phyloP scores from a whole-genome alignment of 2,113 vertebrate genomes.

The Chaetorhynchus papuensis region DNA sequence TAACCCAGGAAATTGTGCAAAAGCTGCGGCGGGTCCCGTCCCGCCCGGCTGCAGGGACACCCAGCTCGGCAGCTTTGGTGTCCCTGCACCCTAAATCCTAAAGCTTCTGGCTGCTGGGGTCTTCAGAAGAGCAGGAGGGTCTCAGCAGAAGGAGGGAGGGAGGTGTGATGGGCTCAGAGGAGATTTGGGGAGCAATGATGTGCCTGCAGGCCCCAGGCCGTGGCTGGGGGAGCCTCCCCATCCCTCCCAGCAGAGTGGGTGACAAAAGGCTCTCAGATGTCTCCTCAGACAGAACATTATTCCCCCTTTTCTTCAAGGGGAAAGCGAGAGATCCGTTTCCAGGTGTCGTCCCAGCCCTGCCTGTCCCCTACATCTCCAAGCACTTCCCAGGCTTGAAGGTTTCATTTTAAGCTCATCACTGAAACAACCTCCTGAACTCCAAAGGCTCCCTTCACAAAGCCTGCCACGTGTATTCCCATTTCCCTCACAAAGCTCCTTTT shows the following conservation, averaged over 20 bases:
- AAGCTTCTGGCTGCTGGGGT: neutral
- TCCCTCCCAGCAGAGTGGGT: neutral
- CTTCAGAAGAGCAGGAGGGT: neutral
- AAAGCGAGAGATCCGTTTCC: neutral
- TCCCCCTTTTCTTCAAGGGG: neutral
- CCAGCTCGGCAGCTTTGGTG: fast-evolving
- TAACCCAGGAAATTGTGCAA: slow-evolving; percentile 44
- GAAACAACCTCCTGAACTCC: neutral
- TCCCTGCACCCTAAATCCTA: fast-evolving
- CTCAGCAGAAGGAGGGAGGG: neutral
- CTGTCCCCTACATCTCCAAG: neutral
- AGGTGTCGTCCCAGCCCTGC: neutral
- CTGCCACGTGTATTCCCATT: neutral
- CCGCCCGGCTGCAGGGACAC: neutral
- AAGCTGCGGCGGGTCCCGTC: fast-evolving
- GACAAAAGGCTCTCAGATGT: neutral
- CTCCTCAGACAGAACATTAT: neutral
- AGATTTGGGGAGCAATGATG: neutral
- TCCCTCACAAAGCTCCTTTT: neutral
- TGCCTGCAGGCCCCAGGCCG: fast-evolving
- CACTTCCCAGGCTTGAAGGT: neutral
- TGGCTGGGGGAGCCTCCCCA: neutral
- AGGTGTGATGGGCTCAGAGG: neutral
- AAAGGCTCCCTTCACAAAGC: neutral
- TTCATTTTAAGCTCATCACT: neutral